phyloP scores from a whole-genome alignment of 1,140 invertebrate genomes.

The Bombus sylvicola region DNA sequence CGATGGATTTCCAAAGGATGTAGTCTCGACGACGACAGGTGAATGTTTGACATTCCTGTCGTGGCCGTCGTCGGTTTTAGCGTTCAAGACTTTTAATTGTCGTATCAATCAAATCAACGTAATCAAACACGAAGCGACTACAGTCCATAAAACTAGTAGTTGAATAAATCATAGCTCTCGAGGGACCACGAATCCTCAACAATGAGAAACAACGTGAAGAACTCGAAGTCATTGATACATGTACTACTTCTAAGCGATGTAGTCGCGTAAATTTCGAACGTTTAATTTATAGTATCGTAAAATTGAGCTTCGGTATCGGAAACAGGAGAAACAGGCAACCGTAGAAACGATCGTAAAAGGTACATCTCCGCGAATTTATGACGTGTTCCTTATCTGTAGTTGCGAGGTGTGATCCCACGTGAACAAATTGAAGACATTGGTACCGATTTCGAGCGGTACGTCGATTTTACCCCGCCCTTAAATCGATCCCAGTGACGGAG shows the following conservation, averaged over 20 bases:
- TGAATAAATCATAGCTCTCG: not conserved
- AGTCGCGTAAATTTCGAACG: not conserved
- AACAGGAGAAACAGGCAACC: not conserved
- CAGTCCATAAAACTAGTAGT: not conserved
- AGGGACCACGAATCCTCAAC: not conserved
- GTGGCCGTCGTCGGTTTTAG: not conserved
- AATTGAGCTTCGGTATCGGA: not conserved
- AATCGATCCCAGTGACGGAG: not conserved
- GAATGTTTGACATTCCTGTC: conserved; percentile 56
- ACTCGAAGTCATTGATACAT: too few species aligned
- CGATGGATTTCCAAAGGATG: conserved; percentile 34
- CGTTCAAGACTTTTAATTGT: conserved; percentile 38
- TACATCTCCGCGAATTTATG: conserved; percentile 39
- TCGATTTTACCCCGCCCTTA: not conserved
- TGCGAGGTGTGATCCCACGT: not conserved
- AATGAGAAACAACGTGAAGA: not conserved
- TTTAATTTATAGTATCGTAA: conserved; percentile 29
- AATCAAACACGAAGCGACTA: not conserved
- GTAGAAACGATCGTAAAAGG: conserved; percentile 8
- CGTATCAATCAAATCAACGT: too few species aligned
- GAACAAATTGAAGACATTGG: conserved; percentile 38
- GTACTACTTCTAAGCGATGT: not conserved
- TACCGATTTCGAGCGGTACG: conserved; percentile 2
- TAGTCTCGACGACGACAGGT: conserved; percentile 28
- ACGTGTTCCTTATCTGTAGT: not conserved